These are phyloP conservation scores for Catharus fuscescens DNA, from an alignment of 2,113 vertebrate genomes.

Conservation along the genomic window DNA sequence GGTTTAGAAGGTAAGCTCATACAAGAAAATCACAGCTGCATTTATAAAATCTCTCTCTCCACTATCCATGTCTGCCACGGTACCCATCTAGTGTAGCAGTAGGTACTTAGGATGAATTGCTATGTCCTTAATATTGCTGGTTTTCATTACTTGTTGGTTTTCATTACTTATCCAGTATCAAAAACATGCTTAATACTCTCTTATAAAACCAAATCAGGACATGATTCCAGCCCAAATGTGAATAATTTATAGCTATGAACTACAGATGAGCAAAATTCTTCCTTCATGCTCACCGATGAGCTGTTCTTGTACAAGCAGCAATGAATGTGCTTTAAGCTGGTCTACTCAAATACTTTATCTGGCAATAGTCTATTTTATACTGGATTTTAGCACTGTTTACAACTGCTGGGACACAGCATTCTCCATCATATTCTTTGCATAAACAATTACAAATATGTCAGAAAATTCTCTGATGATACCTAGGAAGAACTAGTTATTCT, in stretches of 20 bases:
- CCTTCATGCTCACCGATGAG: background rate
- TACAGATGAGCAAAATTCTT: background rate
- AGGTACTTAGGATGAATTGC: background rate
- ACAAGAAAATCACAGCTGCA: conserved; percentile 12
- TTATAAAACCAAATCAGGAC: background rate
- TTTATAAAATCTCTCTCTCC: background rate
- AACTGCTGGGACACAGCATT: background rate
- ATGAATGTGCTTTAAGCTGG: background rate
- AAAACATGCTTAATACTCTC: background rate
- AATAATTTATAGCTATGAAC: background rate
- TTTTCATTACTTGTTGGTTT: background rate
- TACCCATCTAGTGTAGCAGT: background rate
- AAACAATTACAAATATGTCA: background rate
- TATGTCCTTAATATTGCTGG: background rate
- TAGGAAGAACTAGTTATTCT: background rate
- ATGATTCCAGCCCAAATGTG: background rate
- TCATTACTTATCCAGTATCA: background rate
- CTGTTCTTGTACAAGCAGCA: background rate
- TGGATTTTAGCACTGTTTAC: background rate
- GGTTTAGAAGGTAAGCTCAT: conserved; percentile 43
- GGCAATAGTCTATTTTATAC: background rate
- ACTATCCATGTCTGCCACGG: background rate
- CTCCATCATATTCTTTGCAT: background rate
- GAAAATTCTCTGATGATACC: background rate
- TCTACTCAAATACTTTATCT: background rate